Evolutionary conservation across 1,140 invertebrate species (phyloP), one percentile per base, ranked within the genome.

Genomic region (Drosophila dunni): DNA sequence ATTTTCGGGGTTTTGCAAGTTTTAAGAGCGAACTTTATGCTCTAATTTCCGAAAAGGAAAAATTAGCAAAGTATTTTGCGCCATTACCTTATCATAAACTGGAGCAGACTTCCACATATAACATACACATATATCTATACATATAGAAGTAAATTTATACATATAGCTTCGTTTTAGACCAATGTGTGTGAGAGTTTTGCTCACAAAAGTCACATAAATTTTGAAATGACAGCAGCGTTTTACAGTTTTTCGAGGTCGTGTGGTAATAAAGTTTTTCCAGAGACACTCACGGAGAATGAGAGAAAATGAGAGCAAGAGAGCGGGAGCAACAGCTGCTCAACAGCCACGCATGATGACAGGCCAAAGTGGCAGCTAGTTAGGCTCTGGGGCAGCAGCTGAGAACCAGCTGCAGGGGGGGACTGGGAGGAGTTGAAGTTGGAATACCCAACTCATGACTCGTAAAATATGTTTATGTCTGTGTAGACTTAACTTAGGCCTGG

Each of bases 41-140:
- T 86, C 83, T 86, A 86, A 86, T 86, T 88, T 88, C 83, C 83
- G 84, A 81, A 89, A 89, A 89, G 80, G 85, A 88, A 89, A 89
- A 88, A 89, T 89, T 89, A 88, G 84, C 77, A 84, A 88, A 88
- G 80, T 89, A 88, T 89, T 53, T 83, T 88, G 74, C 84, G 61
- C 84, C 80, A 88, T 86, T 78, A 84, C 84, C 84, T 89, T 84
- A 84, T 84, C 84, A 90, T 88, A 84, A 89, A 88, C 71, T 75
- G 60, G 57, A 65, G 76, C 74, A 70, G 62, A 68, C 42, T 42
- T 72, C 36, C 44, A 62, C 11, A 15, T 38, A 46, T 9, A 4
- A 15, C 29, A 46, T 9, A 4, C 42, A 9, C 11, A 7, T 24
- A 17, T 13, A 10, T 20, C 33, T 11, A 15, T 8, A 29, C 1